Percentiles rank a stretch among this genome's conserved stretches.
Evolutionary conservation across 2,888 invertebrate genomes (phyloP).

Genomic region (Syritta pipiens): DNA sequence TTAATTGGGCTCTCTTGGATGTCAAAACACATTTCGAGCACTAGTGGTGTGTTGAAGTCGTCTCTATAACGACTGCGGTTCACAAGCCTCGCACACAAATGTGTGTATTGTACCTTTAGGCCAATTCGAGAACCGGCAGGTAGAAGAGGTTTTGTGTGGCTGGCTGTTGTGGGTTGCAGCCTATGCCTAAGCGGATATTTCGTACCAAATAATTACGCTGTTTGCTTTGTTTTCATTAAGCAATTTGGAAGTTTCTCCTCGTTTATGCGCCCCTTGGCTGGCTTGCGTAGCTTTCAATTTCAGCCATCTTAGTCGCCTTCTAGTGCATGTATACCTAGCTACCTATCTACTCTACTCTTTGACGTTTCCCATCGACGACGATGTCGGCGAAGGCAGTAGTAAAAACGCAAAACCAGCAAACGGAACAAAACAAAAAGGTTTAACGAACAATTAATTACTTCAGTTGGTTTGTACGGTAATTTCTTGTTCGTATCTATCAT

Average conservation of each 20-base stretch:
- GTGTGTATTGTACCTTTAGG: constrained; percentile 42
- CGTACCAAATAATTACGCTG: constrained; percentile 30
- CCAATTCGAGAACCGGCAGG: constrained; percentile 17
- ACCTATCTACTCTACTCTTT: constrained; percentile 34
- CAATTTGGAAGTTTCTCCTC: constrained; percentile 56
- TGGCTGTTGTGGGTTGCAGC: constrained; percentile 14
- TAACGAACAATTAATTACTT: constrained; percentile 68
- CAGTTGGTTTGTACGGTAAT: constrained; percentile 41
- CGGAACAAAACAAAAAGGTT: constrained; percentile 52
- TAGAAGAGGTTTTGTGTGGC: constrained; percentile 31
- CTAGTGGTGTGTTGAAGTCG: constrained; percentile 17
- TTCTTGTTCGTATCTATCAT: constrained; percentile 10
- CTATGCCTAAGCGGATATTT: constrained; percentile 23
- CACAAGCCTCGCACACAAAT: constrained; percentile 10
- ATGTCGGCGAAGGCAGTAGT: background rate
- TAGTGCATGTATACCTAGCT: constrained; percentile 54
- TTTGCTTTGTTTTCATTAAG: constrained; percentile 57
- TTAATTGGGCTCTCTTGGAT: constrained; percentile 49
- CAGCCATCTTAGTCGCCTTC: constrained; percentile 43
- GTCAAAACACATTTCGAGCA: constrained; percentile 50
- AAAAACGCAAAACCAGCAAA: constrained; percentile 13
- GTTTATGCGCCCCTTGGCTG: constrained; percentile 6
- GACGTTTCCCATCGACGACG: constrained; percentile 44
- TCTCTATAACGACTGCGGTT: constrained; percentile 13
- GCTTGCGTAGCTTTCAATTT: constrained; percentile 34